A percentile compares a stretch with the other conserved stretches of the same genome.
phyloP scores from a whole-genome alignment of 2,888 invertebrate genomes.

The Aporophyla lueneburgensis region DNA sequence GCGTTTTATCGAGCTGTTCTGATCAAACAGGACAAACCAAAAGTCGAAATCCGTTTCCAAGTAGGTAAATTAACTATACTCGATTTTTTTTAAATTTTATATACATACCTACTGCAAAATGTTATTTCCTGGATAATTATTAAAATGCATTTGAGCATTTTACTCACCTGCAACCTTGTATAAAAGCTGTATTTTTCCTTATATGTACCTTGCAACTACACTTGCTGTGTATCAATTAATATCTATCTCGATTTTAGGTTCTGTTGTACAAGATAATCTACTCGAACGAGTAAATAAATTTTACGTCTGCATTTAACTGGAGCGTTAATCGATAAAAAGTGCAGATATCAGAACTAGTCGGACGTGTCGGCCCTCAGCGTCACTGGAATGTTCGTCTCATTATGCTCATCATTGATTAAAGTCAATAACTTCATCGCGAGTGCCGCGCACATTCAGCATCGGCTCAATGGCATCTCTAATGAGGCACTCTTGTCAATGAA shows the following conservation, averaged over 20 bases:
- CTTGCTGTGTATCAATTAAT: slow-evolving; percentile 56
- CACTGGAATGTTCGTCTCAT: slow-evolving; percentile 71
- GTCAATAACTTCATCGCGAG: slow-evolving; percentile 73
- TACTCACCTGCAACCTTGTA: slow-evolving; percentile 70
- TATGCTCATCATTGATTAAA: slow-evolving; percentile 67
- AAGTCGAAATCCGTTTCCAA: slow-evolving; percentile 75
- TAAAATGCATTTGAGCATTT: slow-evolving; percentile 71
- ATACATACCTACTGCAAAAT: slow-evolving; percentile 34
- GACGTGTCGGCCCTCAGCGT: slow-evolving; percentile 56
- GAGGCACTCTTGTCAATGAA: slow-evolving; percentile 81
- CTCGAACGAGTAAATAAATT: slow-evolving; percentile 53
- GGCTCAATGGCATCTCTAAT: slow-evolving; percentile 77
- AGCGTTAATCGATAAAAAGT: slow-evolving; percentile 66
- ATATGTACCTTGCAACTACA: slow-evolving; percentile 54
- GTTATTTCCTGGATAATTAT: slow-evolving; percentile 77
- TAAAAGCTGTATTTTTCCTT: slow-evolving; percentile 70
- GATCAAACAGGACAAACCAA: slow-evolving; percentile 75
- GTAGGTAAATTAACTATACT: slow-evolving; percentile 52
- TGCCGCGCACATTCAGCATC: slow-evolving; percentile 65
- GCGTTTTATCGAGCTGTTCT: slow-evolving; percentile 76
- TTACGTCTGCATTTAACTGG: slow-evolving; percentile 46
- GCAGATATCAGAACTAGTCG: slow-evolving; percentile 67
- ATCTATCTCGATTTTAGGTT: slow-evolving; percentile 52
- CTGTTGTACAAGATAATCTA: slow-evolving; percentile 48
- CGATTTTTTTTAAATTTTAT: slow-evolving; percentile 59